phyloP scores from a whole-genome alignment of 2,888 invertebrate genomes.

The Argyresthia albistria region DNA sequence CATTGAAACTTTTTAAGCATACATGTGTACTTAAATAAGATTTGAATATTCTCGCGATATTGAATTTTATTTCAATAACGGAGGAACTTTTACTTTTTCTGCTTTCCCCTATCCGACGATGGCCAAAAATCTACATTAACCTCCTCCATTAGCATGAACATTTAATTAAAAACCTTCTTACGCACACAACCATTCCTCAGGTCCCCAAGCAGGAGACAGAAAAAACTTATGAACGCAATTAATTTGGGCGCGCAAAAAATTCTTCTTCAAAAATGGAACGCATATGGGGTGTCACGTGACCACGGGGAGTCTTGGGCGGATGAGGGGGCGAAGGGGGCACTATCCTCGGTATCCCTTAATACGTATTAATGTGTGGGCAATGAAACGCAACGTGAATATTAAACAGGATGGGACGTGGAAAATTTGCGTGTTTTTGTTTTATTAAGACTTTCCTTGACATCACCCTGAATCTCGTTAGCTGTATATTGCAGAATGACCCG shows the following conservation, averaged over 20 bases:
- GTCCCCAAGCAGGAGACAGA: not conserved
- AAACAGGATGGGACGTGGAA: conserved; percentile 9
- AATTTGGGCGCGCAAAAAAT: conserved; percentile 1
- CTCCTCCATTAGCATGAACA: too few species aligned
- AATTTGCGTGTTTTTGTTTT: not conserved
- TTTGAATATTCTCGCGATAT: too few species aligned
- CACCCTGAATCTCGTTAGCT: too few species aligned
- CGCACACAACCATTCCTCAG: too few species aligned
- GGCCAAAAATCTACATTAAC: too few species aligned
- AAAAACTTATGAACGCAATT: conserved; percentile 4
- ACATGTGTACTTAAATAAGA: too few species aligned
- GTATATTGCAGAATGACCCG: too few species aligned
- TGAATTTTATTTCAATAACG: too few species aligned
- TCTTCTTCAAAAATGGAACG: conserved; percentile 3
- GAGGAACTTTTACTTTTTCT: too few species aligned
- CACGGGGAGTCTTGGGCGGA: conserved; percentile 9
- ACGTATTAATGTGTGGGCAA: conserved; percentile 41
- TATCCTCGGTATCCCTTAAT: conserved; percentile 20
- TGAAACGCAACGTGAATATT: conserved; percentile 24
- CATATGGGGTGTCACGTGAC: conserved; percentile 12
- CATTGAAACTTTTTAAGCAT: not conserved
- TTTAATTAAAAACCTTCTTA: too few species aligned
- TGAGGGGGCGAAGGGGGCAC: conserved; percentile 28
- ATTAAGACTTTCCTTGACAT: not conserved
- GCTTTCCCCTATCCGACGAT: too few species aligned